Evolutionary conservation across 2,888 invertebrate species (phyloP), one percentile per base, ranked within the genome.

Genomic region (Drosophila austrosaltans): DNA sequence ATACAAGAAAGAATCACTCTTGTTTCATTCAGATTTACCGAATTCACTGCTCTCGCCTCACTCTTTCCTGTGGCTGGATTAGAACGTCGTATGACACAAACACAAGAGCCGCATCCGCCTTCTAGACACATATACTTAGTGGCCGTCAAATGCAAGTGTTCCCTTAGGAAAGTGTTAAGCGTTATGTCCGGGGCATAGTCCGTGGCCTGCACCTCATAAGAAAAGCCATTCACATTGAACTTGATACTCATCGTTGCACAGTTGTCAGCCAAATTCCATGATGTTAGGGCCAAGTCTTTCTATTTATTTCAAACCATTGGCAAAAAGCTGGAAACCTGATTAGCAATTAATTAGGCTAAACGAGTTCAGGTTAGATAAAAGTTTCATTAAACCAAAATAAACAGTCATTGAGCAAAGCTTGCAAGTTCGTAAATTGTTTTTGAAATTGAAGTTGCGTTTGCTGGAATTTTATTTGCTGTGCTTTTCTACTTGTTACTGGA

Each of bases 121-220:
- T 95, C 95, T 39, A 93, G 91, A 76, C 95, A 95, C 94, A 95
- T 95, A 40, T 91, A 93, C 81, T 95, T 95, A 0, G 95, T 95
- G 2, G 95, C 95, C n/a, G 93, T 93, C 2, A 95, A 89, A 36
- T 93, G 92, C 1, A 93, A 93, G 82, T 93, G 91, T 3, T 94
- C 93, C 16, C 95, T 92, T 54, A 95, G 93, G 76, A 94, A 95
- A 0, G 93, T 92, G 77, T 95, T 95, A 1, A 95, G 91, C 0
- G 94, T 93, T 1, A 93, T 94, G 61, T 91, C 89, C 7, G 88
- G 70, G 3, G 91, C 85, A 84, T 91, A 1, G 92, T 91, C 69
- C 90, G 92, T 67, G 1, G 90, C 63, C 69, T 87, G 79, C 66
- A 90, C 91, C 82, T 81, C 77, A 65, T 89, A 85, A 2, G 80